These are phyloP conservation scores for Chondrilla cf. caribensis DNA, from an alignment of 37 sponge, comb jelly and placozoan genomes.

Conservation along the genomic window DNA sequence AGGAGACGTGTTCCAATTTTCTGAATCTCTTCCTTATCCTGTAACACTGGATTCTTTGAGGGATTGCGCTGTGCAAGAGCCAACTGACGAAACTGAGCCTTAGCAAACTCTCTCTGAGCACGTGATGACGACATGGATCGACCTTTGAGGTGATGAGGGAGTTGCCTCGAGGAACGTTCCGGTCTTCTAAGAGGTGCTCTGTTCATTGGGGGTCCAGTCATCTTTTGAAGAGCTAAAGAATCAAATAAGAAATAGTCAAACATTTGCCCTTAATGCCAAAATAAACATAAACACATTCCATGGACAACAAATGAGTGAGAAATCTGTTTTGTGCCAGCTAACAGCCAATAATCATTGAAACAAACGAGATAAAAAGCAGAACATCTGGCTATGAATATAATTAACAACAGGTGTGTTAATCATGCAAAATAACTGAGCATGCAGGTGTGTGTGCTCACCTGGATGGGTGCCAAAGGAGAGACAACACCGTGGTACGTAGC, in stretches of 20 bases:
- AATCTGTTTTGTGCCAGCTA: too few species aligned
- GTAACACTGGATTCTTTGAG: constrained; percentile 49
- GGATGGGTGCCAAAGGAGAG: constrained; percentile 76
- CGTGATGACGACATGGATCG: neutral
- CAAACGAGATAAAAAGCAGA: too few species aligned
- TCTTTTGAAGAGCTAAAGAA: constrained; percentile 18
- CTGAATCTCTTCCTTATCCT: constrained; percentile 74
- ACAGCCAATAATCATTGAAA: too few species aligned
- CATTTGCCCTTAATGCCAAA: too few species aligned
- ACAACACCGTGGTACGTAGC: constrained; percentile 70
- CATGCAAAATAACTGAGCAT: neutral
- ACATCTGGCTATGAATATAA: constrained; percentile 2
- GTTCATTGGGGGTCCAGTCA: neutral
- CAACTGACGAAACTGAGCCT: constrained; percentile 68
- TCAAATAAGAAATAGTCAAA: neutral
- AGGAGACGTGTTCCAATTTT: constrained; percentile 62
- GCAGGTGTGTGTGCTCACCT: constrained; percentile 59
- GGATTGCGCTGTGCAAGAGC: constrained; percentile 45
- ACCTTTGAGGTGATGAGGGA: neutral
- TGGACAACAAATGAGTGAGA: too few species aligned
- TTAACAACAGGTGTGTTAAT: neutral
- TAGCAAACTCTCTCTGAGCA: constrained; percentile 54
- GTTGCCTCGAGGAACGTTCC: neutral
- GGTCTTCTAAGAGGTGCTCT: neutral
- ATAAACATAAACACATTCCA: too few species aligned